Percentiles rank a stretch among this genome's conserved stretches.
Conservation (phyloP, 2,888 invertebrate genomes). For the Drosophila nigricruria region DNA sequence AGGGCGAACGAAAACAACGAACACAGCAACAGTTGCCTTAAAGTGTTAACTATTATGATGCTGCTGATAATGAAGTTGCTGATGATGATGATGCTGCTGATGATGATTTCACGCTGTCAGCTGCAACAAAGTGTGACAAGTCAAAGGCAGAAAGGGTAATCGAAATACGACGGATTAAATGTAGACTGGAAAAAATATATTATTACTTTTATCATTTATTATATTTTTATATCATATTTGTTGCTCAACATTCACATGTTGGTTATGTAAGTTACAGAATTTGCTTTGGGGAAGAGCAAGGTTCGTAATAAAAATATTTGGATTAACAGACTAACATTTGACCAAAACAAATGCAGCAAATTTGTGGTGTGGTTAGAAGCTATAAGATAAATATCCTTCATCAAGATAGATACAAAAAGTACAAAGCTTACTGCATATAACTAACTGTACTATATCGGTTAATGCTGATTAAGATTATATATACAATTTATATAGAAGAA, state of each 20-base stretch:
- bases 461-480: not conserved
- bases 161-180: not conserved
- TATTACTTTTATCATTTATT: not conserved
- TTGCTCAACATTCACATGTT: not conserved
- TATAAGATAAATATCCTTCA: too few relatives aligned
- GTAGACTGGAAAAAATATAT: too few relatives aligned
- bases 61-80: slow-evolving; percentile 39
- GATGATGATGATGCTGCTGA: slow-evolving; percentile 11
- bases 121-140: slow-evolving; percentile 13
- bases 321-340: too few relatives aligned
- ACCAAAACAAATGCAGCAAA: too few relatives aligned
- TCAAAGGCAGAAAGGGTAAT: not conserved
- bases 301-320: too few relatives aligned
- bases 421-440: not conserved
- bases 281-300: too few relatives aligned
- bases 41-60: slow-evolving; percentile 64
- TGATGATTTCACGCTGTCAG: slow-evolving; percentile 21
- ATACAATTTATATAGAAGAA: not conserved
- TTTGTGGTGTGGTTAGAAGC: too few relatives aligned
- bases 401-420: not conserved
- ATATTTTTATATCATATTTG: not conserved
- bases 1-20: slow-evolving; percentile 10
- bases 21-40: slow-evolving; percentile 37
- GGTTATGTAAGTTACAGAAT: too few relatives aligned
- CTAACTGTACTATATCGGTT: not conserved